These are phyloP conservation scores for Rhinella marina DNA, from an alignment of 2,797 vertebrate genomes.

Conservation along the genomic window DNA sequence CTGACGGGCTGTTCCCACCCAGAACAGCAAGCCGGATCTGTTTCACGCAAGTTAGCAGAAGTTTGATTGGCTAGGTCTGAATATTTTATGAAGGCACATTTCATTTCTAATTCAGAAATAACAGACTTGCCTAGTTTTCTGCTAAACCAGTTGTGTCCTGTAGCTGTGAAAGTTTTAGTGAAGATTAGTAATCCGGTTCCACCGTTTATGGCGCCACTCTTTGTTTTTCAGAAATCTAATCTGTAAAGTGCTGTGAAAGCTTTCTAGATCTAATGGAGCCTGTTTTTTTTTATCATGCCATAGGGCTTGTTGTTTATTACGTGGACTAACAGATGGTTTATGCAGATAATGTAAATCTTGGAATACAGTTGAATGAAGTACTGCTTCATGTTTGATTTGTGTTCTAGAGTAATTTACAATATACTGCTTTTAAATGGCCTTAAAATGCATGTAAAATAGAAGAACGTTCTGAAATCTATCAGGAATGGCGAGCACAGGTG, in stretches of 20 bases:
- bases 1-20: too few relatives aligned
- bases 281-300: conserved; percentile 14
- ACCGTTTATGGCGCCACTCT: neutral
- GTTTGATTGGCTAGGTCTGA: too few relatives aligned
- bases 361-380: conserved; percentile 21
- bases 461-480: conserved; percentile 4
- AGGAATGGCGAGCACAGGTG: conserved; percentile 8
- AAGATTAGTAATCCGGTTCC: neutral
- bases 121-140: neutral
- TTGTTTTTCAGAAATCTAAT: neutral
- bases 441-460: conserved; percentile 13
- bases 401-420: conserved; percentile 28
- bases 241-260: neutral
- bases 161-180: neutral
- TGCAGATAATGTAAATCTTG: conserved; percentile 31
- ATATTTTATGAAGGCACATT: too few relatives aligned
- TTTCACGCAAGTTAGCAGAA: too few relatives aligned
- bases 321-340: conserved; percentile 33
- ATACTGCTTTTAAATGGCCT: conserved; percentile 15
- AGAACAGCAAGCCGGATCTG: too few relatives aligned
- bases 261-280: conserved; percentile 15
- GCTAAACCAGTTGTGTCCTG: neutral
- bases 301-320: conserved; percentile 18
- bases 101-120: neutral
- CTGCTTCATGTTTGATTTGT: conserved; percentile 2